phyloP scores from a whole-genome alignment of 2,888 invertebrate species.

The Microctonus brassicae region DNA sequence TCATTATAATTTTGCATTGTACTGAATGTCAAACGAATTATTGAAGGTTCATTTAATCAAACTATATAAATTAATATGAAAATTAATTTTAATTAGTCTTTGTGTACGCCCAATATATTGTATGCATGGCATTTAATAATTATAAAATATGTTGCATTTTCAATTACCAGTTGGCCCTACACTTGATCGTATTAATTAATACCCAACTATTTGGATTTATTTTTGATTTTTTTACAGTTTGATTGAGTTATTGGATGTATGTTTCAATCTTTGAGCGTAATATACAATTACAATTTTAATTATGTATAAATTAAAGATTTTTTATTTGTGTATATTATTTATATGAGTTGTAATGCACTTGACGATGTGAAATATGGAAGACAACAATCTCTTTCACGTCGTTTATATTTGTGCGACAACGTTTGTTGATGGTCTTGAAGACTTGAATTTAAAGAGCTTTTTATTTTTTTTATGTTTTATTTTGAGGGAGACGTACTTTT shows the following conservation, averaged over 20 bases:
- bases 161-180: background rate
- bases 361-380: background rate
- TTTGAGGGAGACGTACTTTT: background rate
- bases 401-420: background rate
- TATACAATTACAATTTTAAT: no score
- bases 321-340: no score
- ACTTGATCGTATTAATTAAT: background rate
- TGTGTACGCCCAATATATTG: background rate
- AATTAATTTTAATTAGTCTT: no score
- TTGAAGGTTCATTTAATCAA: no score
- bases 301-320: no score
- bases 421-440: background rate
- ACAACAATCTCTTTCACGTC: background rate
- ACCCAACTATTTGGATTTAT: background rate
- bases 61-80: no score
- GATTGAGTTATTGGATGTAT: background rate
- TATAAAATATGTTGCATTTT: background rate
- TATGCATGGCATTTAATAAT: background rate
- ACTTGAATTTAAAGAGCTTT: slow-evolving; percentile 11
- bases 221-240: no score
- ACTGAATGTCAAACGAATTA: no score
- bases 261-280: no score
- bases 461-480: background rate
- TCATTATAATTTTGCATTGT: no score
- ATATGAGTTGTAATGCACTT: no score